phyloP scores from a whole-genome alignment of 2,113 vertebrate species.

The Numenius arquata region DNA sequence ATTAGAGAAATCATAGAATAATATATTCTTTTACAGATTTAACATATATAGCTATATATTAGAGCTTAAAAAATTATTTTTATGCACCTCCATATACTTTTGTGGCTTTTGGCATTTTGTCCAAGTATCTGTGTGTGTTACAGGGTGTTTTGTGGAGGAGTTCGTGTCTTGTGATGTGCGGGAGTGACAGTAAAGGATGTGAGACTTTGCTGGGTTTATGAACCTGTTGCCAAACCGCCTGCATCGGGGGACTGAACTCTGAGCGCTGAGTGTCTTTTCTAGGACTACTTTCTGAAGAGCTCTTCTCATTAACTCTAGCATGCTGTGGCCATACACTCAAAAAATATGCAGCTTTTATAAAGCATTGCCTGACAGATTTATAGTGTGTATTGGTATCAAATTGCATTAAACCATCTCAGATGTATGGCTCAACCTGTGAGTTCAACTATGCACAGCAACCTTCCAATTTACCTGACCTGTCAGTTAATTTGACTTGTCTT shows the following conservation, averaged over 20 bases:
- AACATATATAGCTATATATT: background rate
- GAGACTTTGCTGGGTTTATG: background rate
- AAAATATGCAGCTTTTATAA: background rate
- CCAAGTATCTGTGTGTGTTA: background rate
- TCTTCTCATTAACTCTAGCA: background rate
- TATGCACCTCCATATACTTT: background rate
- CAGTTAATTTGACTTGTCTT: background rate
- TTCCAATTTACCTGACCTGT: background rate
- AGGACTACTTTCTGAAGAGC: background rate
- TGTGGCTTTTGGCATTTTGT: background rate
- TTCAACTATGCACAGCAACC: background rate
- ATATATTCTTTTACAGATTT: background rate
- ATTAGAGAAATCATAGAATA: background rate
- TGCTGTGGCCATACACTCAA: background rate
- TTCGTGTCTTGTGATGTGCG: background rate
- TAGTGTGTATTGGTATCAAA: background rate
- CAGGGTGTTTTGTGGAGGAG: background rate
- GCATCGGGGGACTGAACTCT: accelerated
- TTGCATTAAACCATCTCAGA: background rate
- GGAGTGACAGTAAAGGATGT: background rate
- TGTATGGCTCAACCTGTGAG: background rate
- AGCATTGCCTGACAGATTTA: background rate
- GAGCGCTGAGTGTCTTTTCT: background rate
- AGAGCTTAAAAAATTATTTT: background rate
- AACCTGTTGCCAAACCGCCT: background rate